Percentiles rank a stretch among this genome's conserved stretches.
phyloP scores from a whole-genome alignment of 1,140 invertebrate genomes.

The Chrysopa pallens region DNA sequence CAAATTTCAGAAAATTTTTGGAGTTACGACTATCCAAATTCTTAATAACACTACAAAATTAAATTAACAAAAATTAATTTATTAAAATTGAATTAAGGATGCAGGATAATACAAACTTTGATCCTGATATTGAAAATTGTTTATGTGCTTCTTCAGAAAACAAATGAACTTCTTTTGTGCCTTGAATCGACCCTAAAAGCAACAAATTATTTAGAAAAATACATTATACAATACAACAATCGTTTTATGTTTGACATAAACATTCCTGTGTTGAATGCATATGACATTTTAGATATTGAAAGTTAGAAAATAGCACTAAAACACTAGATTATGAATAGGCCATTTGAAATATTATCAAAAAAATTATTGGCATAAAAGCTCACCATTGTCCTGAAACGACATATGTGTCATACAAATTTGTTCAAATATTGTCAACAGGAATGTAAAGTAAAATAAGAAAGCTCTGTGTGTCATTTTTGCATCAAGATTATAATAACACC shows the following conservation, averaged over 20 bases:
- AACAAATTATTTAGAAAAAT: not conserved
- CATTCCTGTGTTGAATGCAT: not conserved
- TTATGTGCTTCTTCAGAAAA: conserved; percentile 19
- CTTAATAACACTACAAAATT: conserved; percentile 16
- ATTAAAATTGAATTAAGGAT: not conserved
- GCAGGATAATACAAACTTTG: not conserved
- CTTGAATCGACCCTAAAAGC: conserved; percentile 18
- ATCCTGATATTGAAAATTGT: conserved; percentile 10
- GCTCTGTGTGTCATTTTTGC: too few species aligned
- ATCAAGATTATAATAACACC: too few species aligned
- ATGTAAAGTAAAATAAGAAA: not conserved
- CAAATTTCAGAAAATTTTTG: conserved; percentile 29
- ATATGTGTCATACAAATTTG: not conserved
- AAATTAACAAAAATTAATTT: conserved; percentile 3
- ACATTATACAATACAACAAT: not conserved
- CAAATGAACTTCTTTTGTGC: conserved; percentile 16
- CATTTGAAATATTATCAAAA: not conserved
- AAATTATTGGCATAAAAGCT: not conserved
- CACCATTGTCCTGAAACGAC: not conserved
- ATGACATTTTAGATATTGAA: not conserved
- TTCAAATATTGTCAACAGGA: not conserved
- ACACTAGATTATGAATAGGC: not conserved
- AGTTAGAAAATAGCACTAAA: not conserved
- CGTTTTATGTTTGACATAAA: not conserved
- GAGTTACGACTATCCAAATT: conserved; percentile 16